Evolutionary conservation across 92 coral and sea anemone species (phyloP), one percentile per base, ranked within the genome.

Genomic region (Porites evermanni): DNA sequence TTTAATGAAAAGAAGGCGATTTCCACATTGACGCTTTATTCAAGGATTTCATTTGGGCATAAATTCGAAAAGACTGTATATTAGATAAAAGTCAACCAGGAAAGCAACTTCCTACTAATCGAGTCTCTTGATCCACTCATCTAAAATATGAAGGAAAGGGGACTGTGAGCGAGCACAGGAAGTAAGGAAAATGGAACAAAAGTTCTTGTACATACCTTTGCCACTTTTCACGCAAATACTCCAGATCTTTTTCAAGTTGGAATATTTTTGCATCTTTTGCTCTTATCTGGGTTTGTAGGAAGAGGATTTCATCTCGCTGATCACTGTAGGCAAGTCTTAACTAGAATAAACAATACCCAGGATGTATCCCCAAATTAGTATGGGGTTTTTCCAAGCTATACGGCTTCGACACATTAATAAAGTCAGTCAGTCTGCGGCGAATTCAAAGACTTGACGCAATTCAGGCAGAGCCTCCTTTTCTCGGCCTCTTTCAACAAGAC

Each of bases 291-390:
- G 91, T 93, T 68, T 84, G 84, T 20, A 94, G 88, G 70, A 94
- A 89, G 84, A 51, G 16, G 3, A 94, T 94, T 78, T 94, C 95
- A 24, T 93, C 95, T 77, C 91, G 78, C 82, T 93, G 92, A 70
- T 94, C 95, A 81, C 87, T 89, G 86, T 79, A 94, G 1, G 98
- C 95, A 10, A 94, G 85, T 70, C 92, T 90, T 78, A 94, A 74
- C 98, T 94, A 75, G 11, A 75, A 72, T 51, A 53, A 53, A 58
- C 0, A 58, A 76, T 18, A 51, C 3, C 1, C 67, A 20, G 47
- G 47, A 38, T 38, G 47, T 38, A 6, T 38, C 6, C 47, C 47
- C 47, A 38, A 38, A 38, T 38, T 13, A 11, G 8, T 17, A 72
- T 23, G 26, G 8, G 6, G 47, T 38, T 38, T 38, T 0, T 38